Percentiles rank a stretch among this genome's conserved stretches.
Conservation (phyloP, 92 coral and sea anemone species). For the Actinostola sp. region DNA sequence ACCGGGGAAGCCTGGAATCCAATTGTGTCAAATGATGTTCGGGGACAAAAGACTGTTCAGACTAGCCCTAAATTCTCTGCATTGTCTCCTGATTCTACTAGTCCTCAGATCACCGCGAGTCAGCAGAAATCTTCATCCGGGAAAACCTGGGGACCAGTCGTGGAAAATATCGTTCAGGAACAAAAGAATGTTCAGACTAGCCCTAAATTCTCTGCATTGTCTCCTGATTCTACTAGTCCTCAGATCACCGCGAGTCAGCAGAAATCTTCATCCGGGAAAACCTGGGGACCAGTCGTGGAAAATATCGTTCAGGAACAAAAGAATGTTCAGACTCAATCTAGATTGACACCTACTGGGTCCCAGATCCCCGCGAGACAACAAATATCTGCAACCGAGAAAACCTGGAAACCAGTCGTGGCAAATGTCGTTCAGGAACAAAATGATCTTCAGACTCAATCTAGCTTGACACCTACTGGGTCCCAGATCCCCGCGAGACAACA, state of each 20-base stretch:
- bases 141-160: neutral
- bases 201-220: neutral
- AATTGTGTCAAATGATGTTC: neutral
- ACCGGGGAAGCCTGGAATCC: neutral
- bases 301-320: neutral
- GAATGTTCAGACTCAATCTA: neutral
- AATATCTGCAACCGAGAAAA: neutral
- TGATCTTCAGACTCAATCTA: too few relatives aligned
- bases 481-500: too few relatives aligned
- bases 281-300: neutral
- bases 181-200: neutral
- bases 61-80: neutral
- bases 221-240: too few relatives aligned
- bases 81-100: too few relatives aligned
- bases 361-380: neutral
- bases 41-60: neutral
- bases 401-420: neutral
- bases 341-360: neutral
- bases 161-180: neutral
- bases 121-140: neutral
- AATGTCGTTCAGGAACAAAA: neutral
- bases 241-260: neutral
- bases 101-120: neutral
- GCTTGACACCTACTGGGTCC: too few relatives aligned
- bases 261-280: neutral